A percentile compares a stretch with the other conserved stretches of the same genome.
phyloP scores from a whole-genome alignment of 2,797 vertebrate species.

The Coracias cyanogaster region DNA sequence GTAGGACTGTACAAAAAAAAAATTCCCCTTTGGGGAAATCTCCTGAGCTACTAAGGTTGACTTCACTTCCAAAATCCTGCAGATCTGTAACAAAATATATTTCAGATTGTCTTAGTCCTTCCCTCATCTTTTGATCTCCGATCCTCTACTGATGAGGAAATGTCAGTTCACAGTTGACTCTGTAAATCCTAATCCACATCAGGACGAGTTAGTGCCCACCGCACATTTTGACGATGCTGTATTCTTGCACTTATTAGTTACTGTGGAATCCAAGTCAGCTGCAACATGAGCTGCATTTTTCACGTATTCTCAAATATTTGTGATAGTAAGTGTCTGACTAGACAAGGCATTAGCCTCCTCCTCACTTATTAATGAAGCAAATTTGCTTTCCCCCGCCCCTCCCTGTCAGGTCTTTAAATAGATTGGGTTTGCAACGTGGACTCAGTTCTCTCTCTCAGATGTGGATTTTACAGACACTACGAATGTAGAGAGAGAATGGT shows the following conservation, averaged over 20 bases:
- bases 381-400: fast-evolving
- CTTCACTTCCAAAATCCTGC: not conserved
- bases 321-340: not conserved
- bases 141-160: not conserved
- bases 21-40: not conserved
- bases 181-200: not conserved
- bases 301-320: not conserved
- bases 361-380: not conserved
- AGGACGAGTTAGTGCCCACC: not conserved
- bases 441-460: not conserved
- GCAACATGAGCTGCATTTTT: not conserved
- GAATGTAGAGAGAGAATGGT: not conserved
- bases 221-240: not conserved
- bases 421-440: not conserved
- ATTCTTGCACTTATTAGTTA: not conserved
- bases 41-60: not conserved
- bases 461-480: not conserved
- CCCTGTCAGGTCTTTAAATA: not conserved
- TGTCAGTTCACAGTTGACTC: not conserved
- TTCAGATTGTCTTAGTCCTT: not conserved
- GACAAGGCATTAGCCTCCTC: not conserved
- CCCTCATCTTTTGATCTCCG: not conserved
- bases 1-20: not conserved
- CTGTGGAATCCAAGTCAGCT: not conserved
- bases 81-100: not conserved